phyloP scores from a whole-genome alignment of 2,797 vertebrate genomes.

The Anomalospiza imberbis region DNA sequence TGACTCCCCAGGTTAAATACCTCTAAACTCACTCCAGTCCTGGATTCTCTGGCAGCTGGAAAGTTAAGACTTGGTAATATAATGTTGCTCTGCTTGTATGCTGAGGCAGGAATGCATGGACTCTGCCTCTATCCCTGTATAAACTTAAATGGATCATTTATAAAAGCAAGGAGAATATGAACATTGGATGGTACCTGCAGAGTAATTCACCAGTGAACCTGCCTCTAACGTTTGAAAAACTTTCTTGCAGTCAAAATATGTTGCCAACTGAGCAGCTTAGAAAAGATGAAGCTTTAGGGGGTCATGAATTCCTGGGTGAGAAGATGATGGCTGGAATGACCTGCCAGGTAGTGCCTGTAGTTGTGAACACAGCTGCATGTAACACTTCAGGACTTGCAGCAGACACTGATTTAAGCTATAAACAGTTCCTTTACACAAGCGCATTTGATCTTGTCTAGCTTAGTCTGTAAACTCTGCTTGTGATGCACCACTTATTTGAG shows the following conservation, averaged over 20 bases:
- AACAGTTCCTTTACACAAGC: background rate
- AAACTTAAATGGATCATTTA: background rate
- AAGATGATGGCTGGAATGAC: background rate
- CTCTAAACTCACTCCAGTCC: background rate
- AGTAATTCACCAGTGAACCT: background rate
- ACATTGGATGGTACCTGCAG: background rate
- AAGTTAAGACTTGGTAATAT: background rate
- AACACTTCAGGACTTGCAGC: background rate
- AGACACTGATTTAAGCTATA: background rate
- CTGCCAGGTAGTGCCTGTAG: background rate
- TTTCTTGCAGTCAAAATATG: background rate
- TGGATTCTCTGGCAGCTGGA: background rate
- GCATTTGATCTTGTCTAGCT: background rate
- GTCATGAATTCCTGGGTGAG: background rate
- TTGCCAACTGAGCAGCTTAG: background rate
- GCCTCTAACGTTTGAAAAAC: background rate
- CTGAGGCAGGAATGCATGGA: background rate
- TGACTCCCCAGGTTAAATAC: slow-evolving; percentile 19
- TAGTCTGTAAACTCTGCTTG: background rate
- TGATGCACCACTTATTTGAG: background rate
- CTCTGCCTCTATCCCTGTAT: background rate
- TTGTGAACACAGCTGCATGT: background rate
- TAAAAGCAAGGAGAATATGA: background rate
- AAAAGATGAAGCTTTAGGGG: background rate
- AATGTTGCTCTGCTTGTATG: background rate